A percentile compares a stretch with the other conserved stretches of the same genome.
phyloP scores from a whole-genome alignment of 2,113 vertebrate species.

The Zosterops japonicus region DNA sequence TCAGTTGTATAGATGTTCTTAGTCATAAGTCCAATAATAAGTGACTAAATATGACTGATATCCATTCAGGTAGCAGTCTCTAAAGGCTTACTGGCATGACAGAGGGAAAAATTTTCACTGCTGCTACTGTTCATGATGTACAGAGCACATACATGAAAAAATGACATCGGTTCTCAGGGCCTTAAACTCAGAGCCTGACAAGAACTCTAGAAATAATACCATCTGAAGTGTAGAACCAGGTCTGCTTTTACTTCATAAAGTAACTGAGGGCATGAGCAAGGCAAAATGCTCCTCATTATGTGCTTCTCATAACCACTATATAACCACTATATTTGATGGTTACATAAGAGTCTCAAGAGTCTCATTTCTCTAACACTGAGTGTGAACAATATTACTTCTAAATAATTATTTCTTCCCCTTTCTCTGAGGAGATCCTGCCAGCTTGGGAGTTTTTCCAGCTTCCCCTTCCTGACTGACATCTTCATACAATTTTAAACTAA shows the following conservation, averaged over 20 bases:
- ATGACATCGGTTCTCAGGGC: neutral
- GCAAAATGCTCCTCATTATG: neutral
- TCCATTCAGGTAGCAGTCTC: neutral
- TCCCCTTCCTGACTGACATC: neutral
- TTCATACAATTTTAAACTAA: neutral
- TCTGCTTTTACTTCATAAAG: neutral
- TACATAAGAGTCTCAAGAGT: neutral
- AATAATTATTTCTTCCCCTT: neutral
- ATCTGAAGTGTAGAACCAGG: neutral
- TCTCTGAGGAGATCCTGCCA: neutral
- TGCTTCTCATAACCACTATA: neutral
- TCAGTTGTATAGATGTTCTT: neutral
- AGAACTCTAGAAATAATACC: neutral
- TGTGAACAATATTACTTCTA: neutral
- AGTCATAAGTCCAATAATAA: neutral
- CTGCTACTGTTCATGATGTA: neutral
- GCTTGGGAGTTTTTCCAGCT: neutral
- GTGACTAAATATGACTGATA: neutral
- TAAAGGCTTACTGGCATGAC: neutral
- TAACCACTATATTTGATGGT: neutral
- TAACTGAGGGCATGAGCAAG: neutral
- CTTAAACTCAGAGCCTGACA: neutral
- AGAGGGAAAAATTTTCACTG: neutral
- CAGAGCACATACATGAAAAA: neutral
- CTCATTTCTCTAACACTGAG: neutral